These are phyloP conservation scores for Pseudolycoriella hygida DNA, from an alignment of 2,888 invertebrate species.

Conservation along the genomic window DNA sequence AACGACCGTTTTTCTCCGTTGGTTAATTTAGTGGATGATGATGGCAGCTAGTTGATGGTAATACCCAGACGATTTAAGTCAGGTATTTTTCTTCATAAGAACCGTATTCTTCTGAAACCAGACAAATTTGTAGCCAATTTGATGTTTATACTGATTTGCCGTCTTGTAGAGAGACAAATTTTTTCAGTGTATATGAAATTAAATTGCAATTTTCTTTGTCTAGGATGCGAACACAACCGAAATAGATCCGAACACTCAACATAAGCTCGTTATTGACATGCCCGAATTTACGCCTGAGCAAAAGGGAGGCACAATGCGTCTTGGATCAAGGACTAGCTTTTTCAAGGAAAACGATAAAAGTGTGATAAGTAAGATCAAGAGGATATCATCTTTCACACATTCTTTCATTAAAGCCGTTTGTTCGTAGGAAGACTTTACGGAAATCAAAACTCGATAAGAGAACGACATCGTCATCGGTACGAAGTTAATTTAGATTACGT, in stretches of 20 bases:
- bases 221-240: conserved; percentile 73
- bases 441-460: conserved; percentile 61
- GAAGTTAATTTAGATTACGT: conserved; percentile 91
- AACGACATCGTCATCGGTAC: conserved; percentile 92
- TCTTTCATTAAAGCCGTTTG: no score
- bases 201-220: background rate
- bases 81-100: no score
- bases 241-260: conserved; percentile 48
- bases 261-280: conserved; percentile 93
- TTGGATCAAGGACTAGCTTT: conserved; percentile 81
- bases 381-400: background rate
- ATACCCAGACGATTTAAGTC: no score
- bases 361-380: conserved; percentile 37
- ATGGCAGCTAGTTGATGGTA: no score
- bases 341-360: conserved; percentile 40
- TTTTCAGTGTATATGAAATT: no score
- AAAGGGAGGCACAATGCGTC: conserved; percentile 94
- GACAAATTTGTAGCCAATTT: no score
- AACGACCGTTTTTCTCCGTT: no score
- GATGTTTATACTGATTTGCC: no score
- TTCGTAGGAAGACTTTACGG: conserved; percentile 55
- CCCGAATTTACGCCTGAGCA: conserved; percentile 89
- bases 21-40: no score
- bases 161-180: no score
- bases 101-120: no score